Conservation (phyloP, 2,113 vertebrate genomes). For the Scytalopus superciliaris region DNA sequence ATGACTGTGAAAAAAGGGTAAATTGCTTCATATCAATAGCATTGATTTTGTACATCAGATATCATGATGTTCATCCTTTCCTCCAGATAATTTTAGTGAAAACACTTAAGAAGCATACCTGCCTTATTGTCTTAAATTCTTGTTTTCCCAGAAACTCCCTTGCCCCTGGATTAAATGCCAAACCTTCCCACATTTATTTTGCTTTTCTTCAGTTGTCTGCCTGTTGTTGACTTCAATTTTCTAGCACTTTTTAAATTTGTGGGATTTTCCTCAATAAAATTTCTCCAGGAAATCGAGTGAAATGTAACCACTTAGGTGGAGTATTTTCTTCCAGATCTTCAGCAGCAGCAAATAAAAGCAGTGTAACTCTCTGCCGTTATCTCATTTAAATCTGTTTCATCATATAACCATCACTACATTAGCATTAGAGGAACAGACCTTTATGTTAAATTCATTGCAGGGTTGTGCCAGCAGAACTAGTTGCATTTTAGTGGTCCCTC, state of each 20-base stretch:
- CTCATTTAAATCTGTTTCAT: constrained; percentile 56
- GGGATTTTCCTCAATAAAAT: not conserved
- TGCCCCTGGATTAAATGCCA: not conserved
- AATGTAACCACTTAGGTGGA: constrained; percentile 5
- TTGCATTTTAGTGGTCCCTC: constrained; percentile 56
- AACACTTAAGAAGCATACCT: not conserved
- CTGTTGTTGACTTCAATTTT: not conserved
- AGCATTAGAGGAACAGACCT: constrained; percentile 53
- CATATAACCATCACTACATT: constrained; percentile 60
- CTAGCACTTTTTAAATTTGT: not conserved
- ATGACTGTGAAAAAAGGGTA: not conserved
- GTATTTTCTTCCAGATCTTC: not conserved
- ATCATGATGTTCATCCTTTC: not conserved
- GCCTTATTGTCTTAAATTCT: not conserved
- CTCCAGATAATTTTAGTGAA: not conserved
- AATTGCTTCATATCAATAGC: not conserved
- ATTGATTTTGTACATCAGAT: not conserved
- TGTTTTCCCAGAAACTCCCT: not conserved
- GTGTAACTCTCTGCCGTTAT: constrained; percentile 28
- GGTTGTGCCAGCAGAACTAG: constrained; percentile 39
- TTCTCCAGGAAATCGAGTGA: constrained; percentile 10
- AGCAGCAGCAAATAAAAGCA: constrained; percentile 44
- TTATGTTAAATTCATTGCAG: constrained; percentile 52
- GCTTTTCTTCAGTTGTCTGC: not conserved
- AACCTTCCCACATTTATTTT: not conserved